phyloP scores from a whole-genome alignment of 2,113 vertebrate genomes.

The Urocitellus parryii region DNA sequence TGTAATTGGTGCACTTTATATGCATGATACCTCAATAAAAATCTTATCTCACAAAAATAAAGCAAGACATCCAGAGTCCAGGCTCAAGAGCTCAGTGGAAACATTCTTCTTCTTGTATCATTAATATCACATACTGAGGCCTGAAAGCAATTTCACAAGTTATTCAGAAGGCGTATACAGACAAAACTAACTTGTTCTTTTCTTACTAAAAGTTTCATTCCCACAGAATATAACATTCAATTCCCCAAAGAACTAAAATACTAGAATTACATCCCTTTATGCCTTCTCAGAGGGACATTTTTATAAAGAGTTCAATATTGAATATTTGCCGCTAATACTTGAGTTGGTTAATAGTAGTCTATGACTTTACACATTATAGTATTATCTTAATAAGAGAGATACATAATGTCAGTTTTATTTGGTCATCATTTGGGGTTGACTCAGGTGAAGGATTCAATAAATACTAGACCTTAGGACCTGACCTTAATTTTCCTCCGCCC shows the following conservation, averaged over 20 bases:
- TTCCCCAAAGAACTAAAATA: neutral
- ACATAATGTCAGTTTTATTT: neutral
- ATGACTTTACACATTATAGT: neutral
- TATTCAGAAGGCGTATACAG: neutral
- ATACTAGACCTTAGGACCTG: neutral
- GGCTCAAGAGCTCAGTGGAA: neutral
- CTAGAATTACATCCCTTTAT: neutral
- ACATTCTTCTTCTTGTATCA: neutral
- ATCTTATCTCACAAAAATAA: neutral
- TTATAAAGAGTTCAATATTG: neutral
- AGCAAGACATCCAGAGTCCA: neutral
- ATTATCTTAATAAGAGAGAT: neutral
- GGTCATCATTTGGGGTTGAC: neutral
- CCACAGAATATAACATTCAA: neutral
- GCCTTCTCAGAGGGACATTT: neutral
- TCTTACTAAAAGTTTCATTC: neutral
- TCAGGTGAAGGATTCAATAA: neutral
- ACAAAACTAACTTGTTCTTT: neutral
- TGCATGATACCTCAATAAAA: slow-evolving; percentile 37
- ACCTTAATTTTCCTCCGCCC: neutral
- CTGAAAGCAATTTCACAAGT: neutral
- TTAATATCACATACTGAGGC: neutral
- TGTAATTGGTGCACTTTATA: neutral
- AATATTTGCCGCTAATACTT: neutral
- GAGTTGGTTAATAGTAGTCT: neutral